A percentile compares a stretch with the other conserved stretches of the same genome.
These are phyloP conservation scores for Emydura subglobosa DNA, from an alignment of 2,113 vertebrate genomes.

Conservation along the genomic window DNA sequence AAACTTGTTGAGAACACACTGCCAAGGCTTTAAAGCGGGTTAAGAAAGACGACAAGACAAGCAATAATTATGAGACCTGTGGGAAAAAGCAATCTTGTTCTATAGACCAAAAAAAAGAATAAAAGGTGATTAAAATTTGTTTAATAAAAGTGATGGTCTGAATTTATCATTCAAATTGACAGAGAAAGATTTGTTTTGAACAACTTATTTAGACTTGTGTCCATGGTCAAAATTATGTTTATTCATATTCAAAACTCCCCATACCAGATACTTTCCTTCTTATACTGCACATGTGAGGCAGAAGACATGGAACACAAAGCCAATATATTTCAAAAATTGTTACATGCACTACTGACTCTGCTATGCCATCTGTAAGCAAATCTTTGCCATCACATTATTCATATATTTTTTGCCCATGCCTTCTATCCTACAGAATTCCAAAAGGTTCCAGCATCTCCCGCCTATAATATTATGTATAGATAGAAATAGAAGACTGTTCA, in stretches of 20 bases:
- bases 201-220: background rate
- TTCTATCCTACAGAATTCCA: background rate
- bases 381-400: background rate
- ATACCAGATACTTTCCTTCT: background rate
- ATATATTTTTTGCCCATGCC: conserved; percentile 34
- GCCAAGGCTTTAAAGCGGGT: too few species aligned
- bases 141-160: background rate
- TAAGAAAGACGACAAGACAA: too few species aligned
- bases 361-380: background rate
- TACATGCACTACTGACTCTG: background rate
- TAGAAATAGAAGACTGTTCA: background rate
- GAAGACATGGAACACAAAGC: background rate
- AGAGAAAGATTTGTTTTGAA: background rate
- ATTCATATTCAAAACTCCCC: background rate
- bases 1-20: too few species aligned
- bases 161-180: background rate
- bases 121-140: too few species aligned
- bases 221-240: background rate
- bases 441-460: background rate
- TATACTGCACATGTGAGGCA: background rate
- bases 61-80: too few species aligned
- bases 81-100: too few species aligned
- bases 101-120: too few species aligned
- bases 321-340: background rate
- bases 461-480: background rate